Conservation (phyloP, 2,797 vertebrate species). For the Cyprinella venusta region DNA sequence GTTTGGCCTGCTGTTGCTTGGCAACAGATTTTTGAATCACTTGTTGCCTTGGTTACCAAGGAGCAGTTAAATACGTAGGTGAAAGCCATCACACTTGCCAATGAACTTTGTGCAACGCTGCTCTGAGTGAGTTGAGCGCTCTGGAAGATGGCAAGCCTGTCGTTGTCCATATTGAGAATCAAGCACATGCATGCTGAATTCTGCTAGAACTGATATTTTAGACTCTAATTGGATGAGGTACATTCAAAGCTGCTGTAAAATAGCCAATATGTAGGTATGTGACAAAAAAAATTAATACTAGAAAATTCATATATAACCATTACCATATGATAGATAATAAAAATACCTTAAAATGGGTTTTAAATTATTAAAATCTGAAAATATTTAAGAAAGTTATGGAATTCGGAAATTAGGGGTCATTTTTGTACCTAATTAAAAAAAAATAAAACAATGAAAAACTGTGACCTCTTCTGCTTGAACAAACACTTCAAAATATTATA, state of each 20-base stretch:
- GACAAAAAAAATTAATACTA: too few species aligned
- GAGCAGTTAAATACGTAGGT: conserved; percentile 75
- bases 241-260: not conserved
- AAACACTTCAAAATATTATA: too few species aligned
- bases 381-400: too few species aligned
- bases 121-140: conserved; percentile 57
- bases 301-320: too few species aligned
- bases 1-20: conserved; percentile 79
- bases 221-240: not conserved
- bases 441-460: too few species aligned
- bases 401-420: too few species aligned
- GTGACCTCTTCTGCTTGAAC: too few species aligned
- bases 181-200: not conserved
- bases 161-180: not conserved
- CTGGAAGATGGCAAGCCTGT: conserved; percentile 49
- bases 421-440: too few species aligned
- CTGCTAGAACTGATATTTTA: not conserved
- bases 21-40: conserved; percentile 73
- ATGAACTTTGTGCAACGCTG: conserved; percentile 72
- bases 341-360: too few species aligned
- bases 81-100: conserved; percentile 73
- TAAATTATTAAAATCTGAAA: too few species aligned
- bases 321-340: too few species aligned
- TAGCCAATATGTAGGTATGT: not conserved
- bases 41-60: conserved; percentile 81